Conservation (phyloP, 2,888 invertebrate species). For the Heliconius charithonia region DNA sequence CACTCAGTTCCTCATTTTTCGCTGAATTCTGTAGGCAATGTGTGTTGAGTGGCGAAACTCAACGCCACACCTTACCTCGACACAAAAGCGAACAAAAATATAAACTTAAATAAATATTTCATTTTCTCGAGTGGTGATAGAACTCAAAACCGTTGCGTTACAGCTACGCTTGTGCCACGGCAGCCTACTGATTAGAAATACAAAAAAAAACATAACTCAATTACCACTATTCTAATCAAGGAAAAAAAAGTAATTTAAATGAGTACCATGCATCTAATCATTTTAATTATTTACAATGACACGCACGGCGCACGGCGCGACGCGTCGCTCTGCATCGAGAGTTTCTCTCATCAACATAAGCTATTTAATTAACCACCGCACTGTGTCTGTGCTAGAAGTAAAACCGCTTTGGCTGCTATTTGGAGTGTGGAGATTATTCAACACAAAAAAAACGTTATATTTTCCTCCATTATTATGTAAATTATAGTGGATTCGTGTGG, state of each 20-base stretch:
- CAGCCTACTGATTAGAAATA: neutral
- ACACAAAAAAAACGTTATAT: neutral
- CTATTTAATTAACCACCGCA: constrained; percentile 17
- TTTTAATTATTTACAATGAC: constrained; percentile 27
- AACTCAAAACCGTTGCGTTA: too few relatives aligned
- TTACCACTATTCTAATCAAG: neutral
- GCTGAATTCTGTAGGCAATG: too few relatives aligned
- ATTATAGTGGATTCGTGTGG: neutral
- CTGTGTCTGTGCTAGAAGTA: neutral
- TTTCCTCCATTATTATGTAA: neutral
- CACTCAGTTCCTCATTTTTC: too few relatives aligned
- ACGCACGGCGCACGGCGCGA: constrained; percentile 34
- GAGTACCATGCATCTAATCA: constrained; percentile 9
- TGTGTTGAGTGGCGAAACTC: too few relatives aligned
- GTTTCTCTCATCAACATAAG: constrained; percentile 39
- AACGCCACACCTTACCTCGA: too few relatives aligned
- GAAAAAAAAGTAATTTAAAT: constrained; percentile 13
- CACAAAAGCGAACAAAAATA: too few relatives aligned
- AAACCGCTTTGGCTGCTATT: constrained; percentile 8
- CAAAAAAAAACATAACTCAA: neutral
- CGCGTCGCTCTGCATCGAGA: constrained; percentile 5
- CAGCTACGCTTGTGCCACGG: too few relatives aligned
- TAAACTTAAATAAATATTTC: too few relatives aligned
- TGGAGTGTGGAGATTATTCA: constrained; percentile 23
- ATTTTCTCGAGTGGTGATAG: too few relatives aligned